These are phyloP conservation scores for Scarus forsteni DNA, from an alignment of 2,797 vertebrate genomes.

Conservation along the genomic window DNA sequence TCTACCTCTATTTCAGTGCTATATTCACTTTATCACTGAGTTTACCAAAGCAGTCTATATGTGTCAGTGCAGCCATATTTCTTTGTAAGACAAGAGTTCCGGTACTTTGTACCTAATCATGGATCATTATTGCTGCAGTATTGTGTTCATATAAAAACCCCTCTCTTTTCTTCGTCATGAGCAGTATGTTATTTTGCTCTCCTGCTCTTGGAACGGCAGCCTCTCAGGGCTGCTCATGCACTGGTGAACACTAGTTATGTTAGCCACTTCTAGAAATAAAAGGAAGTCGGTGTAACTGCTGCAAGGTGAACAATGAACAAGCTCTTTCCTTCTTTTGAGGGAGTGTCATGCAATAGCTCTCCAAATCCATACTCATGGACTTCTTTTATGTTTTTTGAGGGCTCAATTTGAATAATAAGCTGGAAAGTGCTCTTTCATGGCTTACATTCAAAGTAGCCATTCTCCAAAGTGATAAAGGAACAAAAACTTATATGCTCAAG, in stretches of 20 bases:
- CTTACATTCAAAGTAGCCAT: slow-evolving; percentile 56
- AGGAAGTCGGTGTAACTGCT: slow-evolving; percentile 25
- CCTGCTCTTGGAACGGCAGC: slow-evolving; percentile 17
- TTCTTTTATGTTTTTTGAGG: slow-evolving; percentile 66
- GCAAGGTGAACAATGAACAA: slow-evolving; percentile 56
- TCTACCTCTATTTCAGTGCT: neutral
- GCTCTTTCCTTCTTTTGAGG: slow-evolving; percentile 34
- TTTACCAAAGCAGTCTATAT: neutral
- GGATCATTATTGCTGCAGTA: slow-evolving; percentile 2
- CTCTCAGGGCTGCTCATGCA: slow-evolving; percentile 32
- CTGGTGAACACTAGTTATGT: slow-evolving; percentile 32
- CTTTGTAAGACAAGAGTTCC: slow-evolving; percentile 1
- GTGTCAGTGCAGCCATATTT: neutral
- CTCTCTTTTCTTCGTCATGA: neutral
- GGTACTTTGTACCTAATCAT: slow-evolving; percentile 6
- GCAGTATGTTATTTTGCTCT: slow-evolving; percentile 24
- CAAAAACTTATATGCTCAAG: slow-evolving; percentile 37
- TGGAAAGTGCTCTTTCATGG: slow-evolving; percentile 61
- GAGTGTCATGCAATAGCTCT: slow-evolving; percentile 48
- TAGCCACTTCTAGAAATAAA: slow-evolving; percentile 26
- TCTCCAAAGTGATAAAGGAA: slow-evolving; percentile 29
- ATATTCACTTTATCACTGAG: neutral
- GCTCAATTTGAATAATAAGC: slow-evolving; percentile 77
- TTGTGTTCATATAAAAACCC: slow-evolving; percentile 9
- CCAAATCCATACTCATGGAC: slow-evolving; percentile 35